Base-by-base conservation (phyloP, 2,888 invertebrate genomes). In the Hypolimnas misippus region DNA sequence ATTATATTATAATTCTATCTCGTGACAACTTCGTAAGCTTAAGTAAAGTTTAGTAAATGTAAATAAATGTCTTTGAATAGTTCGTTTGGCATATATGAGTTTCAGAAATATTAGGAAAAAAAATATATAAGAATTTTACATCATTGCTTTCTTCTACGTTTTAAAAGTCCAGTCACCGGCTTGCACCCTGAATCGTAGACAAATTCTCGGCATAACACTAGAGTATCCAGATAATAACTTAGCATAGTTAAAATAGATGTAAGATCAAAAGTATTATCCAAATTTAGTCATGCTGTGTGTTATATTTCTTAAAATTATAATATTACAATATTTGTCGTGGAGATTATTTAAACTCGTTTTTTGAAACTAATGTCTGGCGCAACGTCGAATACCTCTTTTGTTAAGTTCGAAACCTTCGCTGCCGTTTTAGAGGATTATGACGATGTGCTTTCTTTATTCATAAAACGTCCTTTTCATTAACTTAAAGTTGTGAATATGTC, bases 221-320 rank as follows among this genome's bases (percentile, higher is more conserved):
- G 76, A 79, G 78, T 89, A 89, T 81, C 76, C 86, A 76, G 86
- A 89, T 89, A 87, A 89, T 89, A 89, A 89, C 77, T 85, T 88
- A 89, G 87, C 76, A 78, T 89, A 87, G 86, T 82, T 79, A 80
- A 82, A 74, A 75, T 87, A 87, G 86, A 68, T 79, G 66, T 86
- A 89, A 90, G 90, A 83, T 86, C 82, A 83, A 88, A 91, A 91
- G 91, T 91, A 91, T 91, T 91, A 90, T 86, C 88, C 90, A 89
- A 88, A 83, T 83, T 87, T 89, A 89, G 89, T 81, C 79, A 87
- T 81, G 87, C 87, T 87, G 85, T 87, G 88, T 89, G 89, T 89
- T 87, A 81, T 79, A 73, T 83, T 85, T 84, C 82, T 81, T 83
- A 77, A 83, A 79, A 78, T 78, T 80, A 81, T 77, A 80, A 76